Base-by-base conservation (phyloP, 2,888 invertebrate genomes). In the Lacanobia oleracea region DNA sequence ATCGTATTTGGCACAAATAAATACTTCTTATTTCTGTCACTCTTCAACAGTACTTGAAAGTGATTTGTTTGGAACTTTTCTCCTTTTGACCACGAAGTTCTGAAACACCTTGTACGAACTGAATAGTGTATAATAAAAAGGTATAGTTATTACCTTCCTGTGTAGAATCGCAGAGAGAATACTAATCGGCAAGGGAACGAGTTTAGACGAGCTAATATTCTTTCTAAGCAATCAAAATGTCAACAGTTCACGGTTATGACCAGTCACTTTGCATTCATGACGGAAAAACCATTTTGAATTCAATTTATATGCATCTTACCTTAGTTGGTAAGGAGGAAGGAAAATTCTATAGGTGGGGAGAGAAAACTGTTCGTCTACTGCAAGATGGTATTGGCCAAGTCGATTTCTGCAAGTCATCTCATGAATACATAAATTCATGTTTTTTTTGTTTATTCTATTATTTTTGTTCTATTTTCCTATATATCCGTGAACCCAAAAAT, bases 81-180 rank as follows among this genome's bases (percentile, higher is more conserved):
- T 14, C 16, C 6, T 43, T 14, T 43, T 43, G 14, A 43, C 43
- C 43, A 43, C 43, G 14, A 5, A 14, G 43, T 43, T 43, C 14
- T 43, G 43, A 43, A 43, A 43, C 53, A 54, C 16, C 53, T 16
- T 54, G 53, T 54, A 37, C 10, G 21, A 81, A 86, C 66, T 80
- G 77, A 86, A 85, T 77, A 84, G 79, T 77, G 37, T 84, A 69
- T 82, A 86, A 83, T 87, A 87, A 85, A 86, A 86, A 78, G 67
- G 81, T 77, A 88, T 85, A 86, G 87, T 85, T 88, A 87, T 88
- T 82, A 73, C 86, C 78, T 80, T 79, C 82, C 75, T 77, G 77
- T 81, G 76, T 75, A 69, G 64, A 61, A 67, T 67, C 75, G 75
- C 68, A 60, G 53, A 57, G 65, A 72, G 87, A 86, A 87, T 87